Evolutionary conservation across 1,140 invertebrate genomes (phyloP), one percentile per base, ranked within the genome.

Genomic region (Daktulosphaira vitifoliae): DNA sequence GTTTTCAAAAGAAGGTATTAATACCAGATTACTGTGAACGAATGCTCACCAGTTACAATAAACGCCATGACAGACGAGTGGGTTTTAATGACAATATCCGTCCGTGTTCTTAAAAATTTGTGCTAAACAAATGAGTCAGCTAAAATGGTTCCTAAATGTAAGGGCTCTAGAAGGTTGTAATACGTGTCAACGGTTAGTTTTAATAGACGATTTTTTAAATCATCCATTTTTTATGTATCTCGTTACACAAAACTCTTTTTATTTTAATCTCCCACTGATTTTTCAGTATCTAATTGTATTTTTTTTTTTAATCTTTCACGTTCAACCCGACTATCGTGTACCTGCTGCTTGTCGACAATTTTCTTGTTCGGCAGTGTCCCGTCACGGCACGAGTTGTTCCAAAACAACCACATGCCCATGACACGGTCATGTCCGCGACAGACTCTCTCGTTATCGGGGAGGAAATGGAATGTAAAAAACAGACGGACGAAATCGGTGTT

Each of bases 301-400:
- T 20, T 37, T n/a, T 54, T 39, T 56, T 44, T 42, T 26, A n/a
- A n/a, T n/a, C n/a, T n/a, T n/a, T 6, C 2, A 3, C 18, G 44
- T 23, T 16, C 20, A 13, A 44, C 39, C 44, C 53, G 13, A 23
- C 11, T 38, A 20, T 54, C 52, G 0, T 4, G n/a, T 56, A 44
- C 39, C 39, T 38, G 52, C 37, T 54, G 37, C n/a, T n/a, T n/a
- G n/a, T n/a, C n/a, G n/a, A n/a, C n/a, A n/a, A n/a, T n/a, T n/a
- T n/a, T n/a, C n/a, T n/a, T n/a, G n/a, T 54, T 39, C 18, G 53
- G 44, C 38, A 56, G 44, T 44, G 38, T 56, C 38, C 53, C 15
- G 38, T 56, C 53, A 44, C 8, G 20, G 38, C 44, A n/a, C n/a
- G n/a, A n/a, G n/a, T n/a, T n/a, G n/a, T 56, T 44, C 53, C 53